phyloP scores from a whole-genome alignment of 2,888 invertebrate species.

The Troides oblongomaculatus region DNA sequence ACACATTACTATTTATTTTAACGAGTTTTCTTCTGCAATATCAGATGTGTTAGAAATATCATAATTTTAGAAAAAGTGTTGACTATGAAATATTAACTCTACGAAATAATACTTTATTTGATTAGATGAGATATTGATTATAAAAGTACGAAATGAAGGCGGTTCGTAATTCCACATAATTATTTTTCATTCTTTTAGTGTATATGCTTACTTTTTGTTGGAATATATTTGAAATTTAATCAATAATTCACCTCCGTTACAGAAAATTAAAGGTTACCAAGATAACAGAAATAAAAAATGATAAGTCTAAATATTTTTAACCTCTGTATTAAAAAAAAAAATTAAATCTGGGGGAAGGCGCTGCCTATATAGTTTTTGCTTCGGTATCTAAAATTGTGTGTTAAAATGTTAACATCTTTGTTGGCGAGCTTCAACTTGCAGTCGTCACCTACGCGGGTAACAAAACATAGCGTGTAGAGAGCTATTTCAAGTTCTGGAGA shows the following conservation, averaged over 20 bases:
- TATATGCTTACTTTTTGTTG: no score
- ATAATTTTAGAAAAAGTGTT: no score
- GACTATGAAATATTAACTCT: no score
- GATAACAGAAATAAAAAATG: not conserved
- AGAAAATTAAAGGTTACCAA: not conserved
- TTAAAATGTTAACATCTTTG: conserved; percentile 85
- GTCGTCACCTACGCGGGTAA: conserved; percentile 85
- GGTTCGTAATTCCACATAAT: no score
- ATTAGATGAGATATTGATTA: no score
- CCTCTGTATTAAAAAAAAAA: not conserved
- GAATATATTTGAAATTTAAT: not conserved
- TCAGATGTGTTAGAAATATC: no score
- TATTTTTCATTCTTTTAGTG: no score
- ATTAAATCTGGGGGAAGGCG: conserved; percentile 88
- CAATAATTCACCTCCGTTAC: not conserved
- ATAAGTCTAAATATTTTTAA: not conserved
- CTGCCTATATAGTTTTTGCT: conserved; percentile 90
- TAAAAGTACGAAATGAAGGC: no score
- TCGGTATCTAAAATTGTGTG: conserved; percentile 86
- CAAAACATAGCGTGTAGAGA: conserved; percentile 92
- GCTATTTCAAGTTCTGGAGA: conserved; percentile 96
- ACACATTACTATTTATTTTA: no score
- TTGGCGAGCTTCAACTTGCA: conserved; percentile 88
- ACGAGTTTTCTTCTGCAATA: no score
- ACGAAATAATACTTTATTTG: no score